Base-by-base conservation (phyloP, 2,888 invertebrate species). In the Drosophila anomelani region DNA sequence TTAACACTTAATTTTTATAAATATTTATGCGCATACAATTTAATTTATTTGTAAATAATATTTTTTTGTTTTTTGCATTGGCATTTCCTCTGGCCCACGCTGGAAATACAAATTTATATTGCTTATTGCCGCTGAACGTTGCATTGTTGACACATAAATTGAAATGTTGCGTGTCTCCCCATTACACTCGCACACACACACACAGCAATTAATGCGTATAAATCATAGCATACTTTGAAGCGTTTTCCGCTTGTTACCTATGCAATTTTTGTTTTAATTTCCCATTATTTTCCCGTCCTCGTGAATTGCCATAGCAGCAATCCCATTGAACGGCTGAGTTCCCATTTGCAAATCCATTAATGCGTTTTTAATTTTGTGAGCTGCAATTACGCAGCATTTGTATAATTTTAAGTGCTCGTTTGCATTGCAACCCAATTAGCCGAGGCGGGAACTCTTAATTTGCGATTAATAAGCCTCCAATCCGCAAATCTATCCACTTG, bases 1-100 rank as follows among this genome's bases (percentile, higher is more conserved):
- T 80, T 56, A 81, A 78, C 89, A 87, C 85, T 85, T 88, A 81
- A 88, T 88, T 87, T 85, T 85, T 85, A 85, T 87, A 89, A 85
- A 89, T 85, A 89, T 85, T 85, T 85, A 85, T 78, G 78, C 70
- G 80, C 75, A 78, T 75, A 77, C 80, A 85, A 80, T 85, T 85
- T 88, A 87, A 85, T 89, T 85, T 89, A 85, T 84, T 87, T 87
- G 85, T 62, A 63, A 62, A 75, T 77, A 76, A 51, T 44, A 47
- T 36, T 73, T 79, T 84, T 77, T 82, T 20, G 20, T 20, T 77
- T 73, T 77, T 82, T 77, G 29, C 60, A 55, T 41, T 41, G 41
- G 55, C 54, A 54, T 61, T 77, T 86, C 77, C 74, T 66, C 74
- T 63, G 79, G 70, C 56, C 60, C 23, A 13, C 17, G 34, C 44